Conservation (phyloP, 53 echinoderm and acorn worm species). For the Hippasteria phrygiana region DNA sequence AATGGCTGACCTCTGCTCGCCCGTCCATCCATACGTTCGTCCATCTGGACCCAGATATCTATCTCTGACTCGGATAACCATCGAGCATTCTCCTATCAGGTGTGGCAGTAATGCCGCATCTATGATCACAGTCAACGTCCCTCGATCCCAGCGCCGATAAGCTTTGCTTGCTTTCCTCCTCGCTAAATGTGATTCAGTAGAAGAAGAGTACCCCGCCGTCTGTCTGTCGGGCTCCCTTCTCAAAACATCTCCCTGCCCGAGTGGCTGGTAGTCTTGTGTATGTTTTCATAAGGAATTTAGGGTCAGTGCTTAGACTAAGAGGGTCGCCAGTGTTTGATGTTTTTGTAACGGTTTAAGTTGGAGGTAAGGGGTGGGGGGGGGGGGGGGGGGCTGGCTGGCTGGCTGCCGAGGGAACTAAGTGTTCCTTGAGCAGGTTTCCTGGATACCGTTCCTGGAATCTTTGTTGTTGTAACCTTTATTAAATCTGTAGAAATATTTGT, state of each 20-base stretch:
- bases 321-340: conserved; percentile 37
- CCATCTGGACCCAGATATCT: too few relatives aligned
- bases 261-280: neutral
- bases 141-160: neutral
- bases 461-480: too few relatives aligned
- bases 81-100: neutral
- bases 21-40: too few relatives aligned
- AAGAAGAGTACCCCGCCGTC: neutral
- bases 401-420: too few relatives aligned
- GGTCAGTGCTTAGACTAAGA: conserved; percentile 19
- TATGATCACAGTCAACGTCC: neutral
- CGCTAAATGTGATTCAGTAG: neutral
- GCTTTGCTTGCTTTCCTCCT: neutral
- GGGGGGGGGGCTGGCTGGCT: too few relatives aligned
- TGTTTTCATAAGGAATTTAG: conserved; percentile 1
- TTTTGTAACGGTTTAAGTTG: neutral
- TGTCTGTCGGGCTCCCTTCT: neutral
- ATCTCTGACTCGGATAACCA: too few relatives aligned
- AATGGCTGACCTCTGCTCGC: too few relatives aligned
- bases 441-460: too few relatives aligned
- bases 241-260: neutral
- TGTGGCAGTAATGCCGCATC: neutral
- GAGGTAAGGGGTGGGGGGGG: neutral
- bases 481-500: too few relatives aligned
- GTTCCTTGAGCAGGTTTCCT: too few relatives aligned